A percentile compares a stretch with the other conserved stretches of the same genome.
Conservation (phyloP, 2,888 invertebrate species). For the Stenotaenia linearis region DNA sequence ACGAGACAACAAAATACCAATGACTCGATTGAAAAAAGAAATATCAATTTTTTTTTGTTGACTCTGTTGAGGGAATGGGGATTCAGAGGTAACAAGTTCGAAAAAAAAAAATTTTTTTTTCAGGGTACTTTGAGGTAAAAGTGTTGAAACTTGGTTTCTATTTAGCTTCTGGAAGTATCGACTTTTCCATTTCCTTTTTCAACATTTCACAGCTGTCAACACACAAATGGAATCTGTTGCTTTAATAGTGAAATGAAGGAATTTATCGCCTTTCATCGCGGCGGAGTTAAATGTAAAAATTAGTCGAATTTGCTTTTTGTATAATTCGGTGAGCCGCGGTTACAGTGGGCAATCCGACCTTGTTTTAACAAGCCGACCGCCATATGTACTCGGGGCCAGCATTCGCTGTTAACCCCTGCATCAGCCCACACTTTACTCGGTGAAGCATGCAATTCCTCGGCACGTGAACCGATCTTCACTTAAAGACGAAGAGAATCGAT, state of each 20-base stretch:
- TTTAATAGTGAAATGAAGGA: background rate
- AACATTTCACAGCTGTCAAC: background rate
- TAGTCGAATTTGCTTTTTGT: too few relatives aligned
- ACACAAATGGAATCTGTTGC: background rate
- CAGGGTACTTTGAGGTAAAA: background rate
- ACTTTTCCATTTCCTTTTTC: background rate
- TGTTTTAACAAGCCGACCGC: background rate
- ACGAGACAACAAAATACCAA: too few relatives aligned
- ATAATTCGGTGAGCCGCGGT: too few relatives aligned
- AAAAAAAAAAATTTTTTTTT: background rate
- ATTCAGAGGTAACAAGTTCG: too few relatives aligned
- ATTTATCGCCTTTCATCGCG: background rate
- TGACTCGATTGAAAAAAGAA: too few relatives aligned
- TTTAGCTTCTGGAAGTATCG: background rate
- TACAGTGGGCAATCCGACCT: background rate
- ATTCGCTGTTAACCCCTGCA: background rate
- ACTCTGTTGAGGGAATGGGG: too few relatives aligned
- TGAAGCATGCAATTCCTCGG: background rate
- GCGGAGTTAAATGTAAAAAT: background rate
- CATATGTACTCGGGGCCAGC: background rate
- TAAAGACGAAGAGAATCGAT: background rate
- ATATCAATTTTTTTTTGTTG: too few relatives aligned
- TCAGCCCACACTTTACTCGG: background rate
- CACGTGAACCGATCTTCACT: background rate
- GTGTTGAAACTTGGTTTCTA: background rate